Conservation (phyloP, 2,113 vertebrate species). For the Marmota flaviventris region DNA sequence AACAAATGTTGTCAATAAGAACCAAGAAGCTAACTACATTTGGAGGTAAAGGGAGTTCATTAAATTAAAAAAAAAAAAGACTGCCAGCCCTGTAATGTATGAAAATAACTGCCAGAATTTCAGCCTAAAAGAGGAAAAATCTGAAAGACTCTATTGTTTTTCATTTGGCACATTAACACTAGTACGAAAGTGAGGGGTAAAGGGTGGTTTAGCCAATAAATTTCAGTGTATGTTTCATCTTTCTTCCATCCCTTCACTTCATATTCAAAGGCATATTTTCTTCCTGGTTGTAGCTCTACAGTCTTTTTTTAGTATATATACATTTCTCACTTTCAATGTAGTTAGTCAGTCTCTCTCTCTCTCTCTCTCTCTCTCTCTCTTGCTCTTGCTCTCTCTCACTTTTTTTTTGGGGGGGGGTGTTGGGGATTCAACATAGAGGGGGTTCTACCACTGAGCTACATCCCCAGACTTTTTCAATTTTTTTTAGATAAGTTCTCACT, state of each 20-base stretch:
- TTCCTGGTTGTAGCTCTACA: background rate
- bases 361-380: too few relatives aligned
- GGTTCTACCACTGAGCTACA: background rate
- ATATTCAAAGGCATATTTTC: background rate
- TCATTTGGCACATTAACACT: background rate
- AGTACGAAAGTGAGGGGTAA: background rate
- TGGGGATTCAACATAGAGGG: too few relatives aligned
- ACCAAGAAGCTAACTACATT: constrained; percentile 39
- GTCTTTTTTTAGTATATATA: background rate
- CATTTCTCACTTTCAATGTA: background rate
- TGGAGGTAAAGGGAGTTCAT: background rate
- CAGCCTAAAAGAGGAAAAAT: background rate
- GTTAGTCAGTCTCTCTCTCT: too few relatives aligned
- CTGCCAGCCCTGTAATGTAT: background rate
- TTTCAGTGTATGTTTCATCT: background rate
- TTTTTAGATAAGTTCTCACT: too few relatives aligned
- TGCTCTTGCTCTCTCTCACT: too few relatives aligned
- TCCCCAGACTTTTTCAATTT: too few relatives aligned
- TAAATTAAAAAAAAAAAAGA: background rate
- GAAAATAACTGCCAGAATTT: constrained; percentile 23
- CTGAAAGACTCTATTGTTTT: background rate
- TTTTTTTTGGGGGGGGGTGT: too few relatives aligned
- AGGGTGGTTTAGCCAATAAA: background rate
- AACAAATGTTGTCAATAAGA: constrained; percentile 71
- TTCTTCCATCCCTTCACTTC: background rate